Conservation (phyloP, 1,140 invertebrate genomes). For the Aporrectodea caliginosa region DNA sequence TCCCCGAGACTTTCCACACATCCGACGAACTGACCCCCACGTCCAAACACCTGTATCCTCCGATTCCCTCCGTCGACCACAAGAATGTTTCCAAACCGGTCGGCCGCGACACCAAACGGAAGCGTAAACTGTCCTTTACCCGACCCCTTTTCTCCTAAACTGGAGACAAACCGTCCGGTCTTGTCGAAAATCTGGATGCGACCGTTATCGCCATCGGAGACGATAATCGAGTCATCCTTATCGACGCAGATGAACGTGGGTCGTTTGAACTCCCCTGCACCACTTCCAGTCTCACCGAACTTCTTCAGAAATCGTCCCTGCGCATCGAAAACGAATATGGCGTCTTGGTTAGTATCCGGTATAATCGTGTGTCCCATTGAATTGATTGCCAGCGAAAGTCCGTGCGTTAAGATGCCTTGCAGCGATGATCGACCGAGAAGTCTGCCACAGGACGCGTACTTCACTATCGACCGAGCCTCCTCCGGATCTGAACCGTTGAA, state of each 20-base stretch:
- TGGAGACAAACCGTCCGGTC: constrained; percentile 29
- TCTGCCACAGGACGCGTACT: constrained; percentile 9
- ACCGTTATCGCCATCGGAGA: constrained; percentile 54
- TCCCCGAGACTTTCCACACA: constrained; percentile 32
- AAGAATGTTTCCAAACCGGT: constrained; percentile 36
- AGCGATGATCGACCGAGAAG: background rate
- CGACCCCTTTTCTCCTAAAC: constrained; percentile 28
- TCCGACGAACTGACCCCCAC: constrained; percentile 26
- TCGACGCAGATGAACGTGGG: constrained; percentile 36
- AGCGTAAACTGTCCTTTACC: constrained; percentile 32
- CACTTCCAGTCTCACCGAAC: constrained; percentile 27
- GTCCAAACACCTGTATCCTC: constrained; percentile 39
- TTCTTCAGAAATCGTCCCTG: constrained; percentile 27
- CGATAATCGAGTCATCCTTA: constrained; percentile 31
- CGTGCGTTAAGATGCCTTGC: constrained; percentile 16
- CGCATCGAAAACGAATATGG: constrained; percentile 25
- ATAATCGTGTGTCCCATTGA: constrained; percentile 30
- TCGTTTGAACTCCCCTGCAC: constrained; percentile 34
- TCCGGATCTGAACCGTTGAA: constrained; percentile 19
- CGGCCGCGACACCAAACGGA: constrained; percentile 34
- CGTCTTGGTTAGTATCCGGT: constrained; percentile 31
- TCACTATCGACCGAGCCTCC: constrained; percentile 7
- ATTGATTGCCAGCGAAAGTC: constrained; percentile 32
- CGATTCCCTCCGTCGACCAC: constrained; percentile 33
- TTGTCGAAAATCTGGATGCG: constrained; percentile 62